Evolutionary conservation across 2,888 invertebrate species (phyloP), one percentile per base, ranked within the genome.

Genomic region (Ischnus inquisitorius): DNA sequence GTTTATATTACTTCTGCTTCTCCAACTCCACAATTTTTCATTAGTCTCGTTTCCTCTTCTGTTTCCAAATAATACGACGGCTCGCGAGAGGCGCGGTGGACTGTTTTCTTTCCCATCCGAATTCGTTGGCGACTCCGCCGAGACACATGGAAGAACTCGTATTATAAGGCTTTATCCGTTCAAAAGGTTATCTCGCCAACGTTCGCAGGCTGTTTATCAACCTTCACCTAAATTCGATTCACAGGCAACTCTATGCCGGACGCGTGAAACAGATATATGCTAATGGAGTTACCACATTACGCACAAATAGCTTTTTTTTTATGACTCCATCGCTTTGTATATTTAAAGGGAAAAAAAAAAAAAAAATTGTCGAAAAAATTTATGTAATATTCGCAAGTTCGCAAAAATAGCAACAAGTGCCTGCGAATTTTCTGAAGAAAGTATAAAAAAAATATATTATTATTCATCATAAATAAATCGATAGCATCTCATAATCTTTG

Each of bases 141-240:
- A 68, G 39, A 43, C 46, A 46, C 25, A 74, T 68, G 22, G 54
- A 64, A 62, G 1, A 6, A 28, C 64, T 10, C 43, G 72, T 65
- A 68, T 41, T 71, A 74, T 76, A 79, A 34, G 34, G 34, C 77
- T 77, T 83, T 86, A 87, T 85, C 86, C 79, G 77, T 69, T 79
- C 75, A 78, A 88, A 86, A 88, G 88, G 87, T 88, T 89, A 88
- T 89, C n/a, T n/a, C 88, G 68, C 64, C 41, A 64, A 75, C 74
- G 71, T 67, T 51, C n/a, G 64, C 83, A n/a, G 67, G 60, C 34
- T 85, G 83, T 85, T 87, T 88, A 86, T 87, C 80, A 85, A 86
- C 88, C 88, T 87, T 88, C 86, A 86, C 87, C 88, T 85, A 87
- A 87, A 86, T 87, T 83, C 74, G 62, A 83, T 83, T 82, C 54